A percentile compares a stretch with the other conserved stretches of the same genome.
These are phyloP conservation scores for Chiropotes sagulatus DNA, from an alignment of 2,797 vertebrate species.

Conservation along the genomic window DNA sequence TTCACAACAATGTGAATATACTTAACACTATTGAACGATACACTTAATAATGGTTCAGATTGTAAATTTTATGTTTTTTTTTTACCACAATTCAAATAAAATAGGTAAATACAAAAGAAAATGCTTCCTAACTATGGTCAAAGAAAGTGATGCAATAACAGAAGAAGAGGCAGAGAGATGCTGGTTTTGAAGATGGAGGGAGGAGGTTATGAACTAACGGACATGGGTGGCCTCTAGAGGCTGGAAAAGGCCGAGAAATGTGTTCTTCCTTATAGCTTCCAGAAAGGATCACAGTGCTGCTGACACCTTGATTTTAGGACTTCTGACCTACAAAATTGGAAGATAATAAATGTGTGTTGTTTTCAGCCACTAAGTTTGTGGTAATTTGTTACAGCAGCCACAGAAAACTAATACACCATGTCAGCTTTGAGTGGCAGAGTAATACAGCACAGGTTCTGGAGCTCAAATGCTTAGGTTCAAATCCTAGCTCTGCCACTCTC, in stretches of 20 bases:
- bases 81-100: not conserved
- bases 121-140: not conserved
- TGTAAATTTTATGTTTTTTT: not conserved
- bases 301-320: not conserved
- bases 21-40: not conserved
- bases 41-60: not conserved
- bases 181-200: not conserved
- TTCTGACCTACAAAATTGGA: not conserved
- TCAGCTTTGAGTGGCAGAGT: not conserved
- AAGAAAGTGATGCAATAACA: not conserved
- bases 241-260: not conserved
- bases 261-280: not conserved
- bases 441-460: not conserved
- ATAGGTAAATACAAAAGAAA: not conserved
- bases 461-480: not conserved
- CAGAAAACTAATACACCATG: not conserved
- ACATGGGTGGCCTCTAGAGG: not conserved
- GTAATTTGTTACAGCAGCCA: not conserved
- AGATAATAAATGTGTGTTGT: not conserved
- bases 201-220: not conserved
- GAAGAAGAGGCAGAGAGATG: not conserved
- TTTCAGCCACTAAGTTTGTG: not conserved
- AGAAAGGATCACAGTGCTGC: not conserved
- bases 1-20: not conserved
- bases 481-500: not conserved